Evolutionary conservation across 2,797 vertebrate species (phyloP).

Genomic region (Malacoctenus gilli): DNA sequence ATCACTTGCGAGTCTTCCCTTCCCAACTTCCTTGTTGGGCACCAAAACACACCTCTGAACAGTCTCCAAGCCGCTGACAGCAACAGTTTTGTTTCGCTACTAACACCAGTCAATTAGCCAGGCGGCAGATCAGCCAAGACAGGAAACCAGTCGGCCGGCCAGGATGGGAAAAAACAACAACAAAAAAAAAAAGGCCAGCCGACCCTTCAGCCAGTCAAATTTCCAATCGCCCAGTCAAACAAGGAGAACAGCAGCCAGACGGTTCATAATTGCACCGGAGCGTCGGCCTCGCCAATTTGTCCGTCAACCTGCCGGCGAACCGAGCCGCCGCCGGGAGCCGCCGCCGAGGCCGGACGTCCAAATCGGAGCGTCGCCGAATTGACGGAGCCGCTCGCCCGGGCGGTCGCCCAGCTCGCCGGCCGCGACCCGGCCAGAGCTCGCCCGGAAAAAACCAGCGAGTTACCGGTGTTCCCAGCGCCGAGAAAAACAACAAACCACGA

Average conservation of each 20-base stretch:
- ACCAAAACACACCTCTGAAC: not conserved
- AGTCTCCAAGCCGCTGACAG: not conserved
- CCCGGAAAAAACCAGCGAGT: conserved; percentile 14
- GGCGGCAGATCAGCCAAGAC: not conserved
- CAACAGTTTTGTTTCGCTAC: not conserved
- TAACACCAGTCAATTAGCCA: not conserved
- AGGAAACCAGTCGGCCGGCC: not conserved
- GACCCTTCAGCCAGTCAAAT: too few relatives aligned
- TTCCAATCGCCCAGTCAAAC: too few relatives aligned
- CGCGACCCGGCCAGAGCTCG: not conserved
- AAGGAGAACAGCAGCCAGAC: conserved; percentile 4
- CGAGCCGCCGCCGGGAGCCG: not conserved
- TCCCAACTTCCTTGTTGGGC: not conserved
- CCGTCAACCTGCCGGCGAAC: not conserved
- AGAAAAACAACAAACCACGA: conserved; percentile 1
- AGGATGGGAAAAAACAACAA: not conserved
- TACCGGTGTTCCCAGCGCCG: conserved; percentile 15
- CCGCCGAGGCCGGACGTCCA: not conserved
- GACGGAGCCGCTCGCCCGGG: conserved; percentile 7
- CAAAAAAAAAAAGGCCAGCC: too few relatives aligned
- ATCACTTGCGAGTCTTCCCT: not conserved
- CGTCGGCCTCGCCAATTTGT: not conserved
- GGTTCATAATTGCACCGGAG: conserved; percentile 4
- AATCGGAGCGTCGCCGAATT: conserved; percentile 24
- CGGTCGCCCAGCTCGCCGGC: not conserved